Conservation (phyloP, 1,140 invertebrate genomes). For the Sycobia sp. region DNA sequence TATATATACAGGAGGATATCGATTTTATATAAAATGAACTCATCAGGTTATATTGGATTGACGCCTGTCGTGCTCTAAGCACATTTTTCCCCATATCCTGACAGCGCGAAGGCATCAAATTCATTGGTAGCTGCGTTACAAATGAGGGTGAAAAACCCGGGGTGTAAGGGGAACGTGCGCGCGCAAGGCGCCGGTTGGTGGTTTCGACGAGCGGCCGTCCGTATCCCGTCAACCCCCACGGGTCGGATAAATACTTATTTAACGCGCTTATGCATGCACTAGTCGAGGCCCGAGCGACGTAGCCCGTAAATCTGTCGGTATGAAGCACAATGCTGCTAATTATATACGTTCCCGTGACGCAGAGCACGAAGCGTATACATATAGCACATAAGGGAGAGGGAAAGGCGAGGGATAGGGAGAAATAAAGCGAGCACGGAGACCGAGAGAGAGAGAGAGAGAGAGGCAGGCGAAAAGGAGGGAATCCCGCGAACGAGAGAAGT, state of each 20-base stretch:
- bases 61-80: too few relatives aligned
- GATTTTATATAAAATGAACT: too few relatives aligned
- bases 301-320: conserved; percentile 59
- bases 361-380: too few relatives aligned
- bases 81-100: too few relatives aligned
- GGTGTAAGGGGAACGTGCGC: too few relatives aligned
- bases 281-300: conserved; percentile 56
- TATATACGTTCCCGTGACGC: conserved; percentile 61
- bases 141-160: too few relatives aligned
- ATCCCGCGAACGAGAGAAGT: conserved; percentile 22
- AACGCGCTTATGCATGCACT: conserved; percentile 62
- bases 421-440: neutral
- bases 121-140: too few relatives aligned
- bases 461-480: conserved; percentile 1
- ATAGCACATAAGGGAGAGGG: too few relatives aligned
- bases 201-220: conserved; percentile 36
- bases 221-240: conserved; percentile 53
- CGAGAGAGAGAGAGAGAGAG: conserved; percentile 38
- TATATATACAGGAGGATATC: too few relatives aligned
- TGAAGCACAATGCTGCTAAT: conserved; percentile 61
- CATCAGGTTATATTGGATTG: too few relatives aligned
- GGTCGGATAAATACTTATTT: conserved; percentile 64
- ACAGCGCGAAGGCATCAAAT: too few relatives aligned
- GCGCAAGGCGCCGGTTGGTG: neutral
- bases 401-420: conserved; percentile 10